Evolutionary conservation across 1,140 invertebrate species (phyloP), one percentile per base, ranked within the genome.

Genomic region (Steinernema feltiae): DNA sequence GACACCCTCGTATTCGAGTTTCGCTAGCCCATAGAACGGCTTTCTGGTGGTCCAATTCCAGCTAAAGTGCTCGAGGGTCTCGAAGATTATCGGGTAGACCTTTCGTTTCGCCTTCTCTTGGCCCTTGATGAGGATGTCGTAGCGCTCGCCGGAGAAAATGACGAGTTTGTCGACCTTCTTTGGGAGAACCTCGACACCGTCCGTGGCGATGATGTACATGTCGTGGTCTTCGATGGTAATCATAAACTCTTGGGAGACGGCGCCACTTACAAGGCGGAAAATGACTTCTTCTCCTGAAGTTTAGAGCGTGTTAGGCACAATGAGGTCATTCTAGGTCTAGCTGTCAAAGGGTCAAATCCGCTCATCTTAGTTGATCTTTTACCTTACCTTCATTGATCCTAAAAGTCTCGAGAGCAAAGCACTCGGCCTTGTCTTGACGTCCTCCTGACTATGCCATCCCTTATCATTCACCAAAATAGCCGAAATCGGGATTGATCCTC

Each of bases 121-220:
- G 3, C 84, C 83, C 29, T 81, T 69, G 32, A 85, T 77, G 0
- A 84, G 35, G 29, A 85, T 75, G 70, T 85, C 83, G 63, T 85
- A 85, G 18, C 83, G 78, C 75, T 85, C 83, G 29, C 83, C 83
- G n/a, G 83, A 78, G 77, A 86, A 84, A 7, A 86, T 70, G 21
- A 83, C 76, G 1, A 86, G 69, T 27, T 78, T 75, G 41, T 84
- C 82, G 2, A 84, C 75, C 76, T 78, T 73, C 41, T 63, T 12
- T 3, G 53, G 53, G 12, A 3, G 3, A 15, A 85, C 80, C 31
- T 80, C 76, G 30, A 83, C 80, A 1, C 83, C 83, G 73, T 85
- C 83, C 0, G 84, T 84, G 0, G 84, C 77, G n/a, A 84, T 79
- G 1, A 85, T 76, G 12, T 71, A 79, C 69, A 85, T 78, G 12